Evolutionary conservation across 2,797 vertebrate genomes (phyloP).

Genomic region (Xiphophorus birchmanni): DNA sequence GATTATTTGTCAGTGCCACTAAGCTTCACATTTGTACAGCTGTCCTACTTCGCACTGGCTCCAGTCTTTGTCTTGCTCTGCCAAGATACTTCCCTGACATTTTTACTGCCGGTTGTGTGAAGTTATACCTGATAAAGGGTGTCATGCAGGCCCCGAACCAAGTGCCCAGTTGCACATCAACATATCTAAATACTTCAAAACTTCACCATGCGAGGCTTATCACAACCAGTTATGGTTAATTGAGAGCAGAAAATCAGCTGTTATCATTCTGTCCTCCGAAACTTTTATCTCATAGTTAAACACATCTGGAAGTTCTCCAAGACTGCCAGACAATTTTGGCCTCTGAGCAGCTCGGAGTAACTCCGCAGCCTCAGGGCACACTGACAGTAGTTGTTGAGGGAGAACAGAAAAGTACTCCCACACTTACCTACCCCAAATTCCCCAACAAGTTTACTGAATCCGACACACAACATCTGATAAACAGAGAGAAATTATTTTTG

Average conservation of each 20-base stretch:
- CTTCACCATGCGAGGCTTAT: conserved; percentile 35
- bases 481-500: conserved; percentile 13
- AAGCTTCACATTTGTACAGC: conserved; percentile 42
- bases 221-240: conserved; percentile 48
- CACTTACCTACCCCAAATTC: conserved; percentile 57
- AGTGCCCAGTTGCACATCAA: conserved; percentile 10
- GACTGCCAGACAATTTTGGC: conserved; percentile 34
- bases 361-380: conserved; percentile 41
- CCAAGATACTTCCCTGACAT: neutral
- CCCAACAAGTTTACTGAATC: conserved; percentile 25
- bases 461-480: conserved; percentile 29
- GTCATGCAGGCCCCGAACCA: conserved; percentile 1
- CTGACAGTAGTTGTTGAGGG: conserved; percentile 58
- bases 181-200: conserved; percentile 30
- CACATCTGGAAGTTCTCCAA: conserved; percentile 72
- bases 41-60: conserved; percentile 15
- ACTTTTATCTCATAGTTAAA: conserved; percentile 67
- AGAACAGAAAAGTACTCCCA: conserved; percentile 69
- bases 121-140: neutral
- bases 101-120: neutral
- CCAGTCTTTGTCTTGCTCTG: neutral
- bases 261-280: conserved; percentile 51
- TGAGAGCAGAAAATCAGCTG: conserved; percentile 55
- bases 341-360: conserved; percentile 40
- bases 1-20: conserved; percentile 55